Conservation (phyloP, 2,113 vertebrate genomes). For the Nyctibius bracteatus region DNA sequence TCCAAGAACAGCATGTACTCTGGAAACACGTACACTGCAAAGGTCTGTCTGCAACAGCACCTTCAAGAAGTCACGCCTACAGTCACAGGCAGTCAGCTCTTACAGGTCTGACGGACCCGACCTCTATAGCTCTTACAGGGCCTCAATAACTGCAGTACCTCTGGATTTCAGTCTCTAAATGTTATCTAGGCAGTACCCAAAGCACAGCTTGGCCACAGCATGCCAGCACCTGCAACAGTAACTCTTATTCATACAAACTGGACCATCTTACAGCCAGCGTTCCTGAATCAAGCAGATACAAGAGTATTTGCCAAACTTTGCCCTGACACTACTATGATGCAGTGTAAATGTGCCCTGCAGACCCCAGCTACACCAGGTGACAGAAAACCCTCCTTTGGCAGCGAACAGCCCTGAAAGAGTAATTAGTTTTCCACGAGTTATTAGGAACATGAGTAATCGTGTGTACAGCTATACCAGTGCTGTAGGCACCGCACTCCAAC, state of each 20-base stretch:
- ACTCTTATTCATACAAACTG: not conserved
- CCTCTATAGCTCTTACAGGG: accelerated
- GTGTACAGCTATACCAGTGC: not conserved
- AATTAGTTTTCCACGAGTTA: not conserved
- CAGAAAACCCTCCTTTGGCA: not conserved
- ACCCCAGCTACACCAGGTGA: not conserved
- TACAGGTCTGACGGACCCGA: accelerated
- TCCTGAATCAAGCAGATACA: not conserved
- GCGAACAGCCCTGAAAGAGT: not conserved
- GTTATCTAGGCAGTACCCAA: accelerated
- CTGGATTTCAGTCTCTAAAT: not conserved
- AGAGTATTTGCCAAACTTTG: not conserved
- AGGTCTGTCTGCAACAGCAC: not conserved
- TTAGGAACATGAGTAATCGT: not conserved
- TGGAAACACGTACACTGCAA: not conserved
- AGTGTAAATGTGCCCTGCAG: not conserved
- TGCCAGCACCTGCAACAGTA: not conserved
- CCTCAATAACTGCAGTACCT: not conserved
- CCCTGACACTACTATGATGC: not conserved
- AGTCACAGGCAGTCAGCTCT: not conserved
- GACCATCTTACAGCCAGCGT: not conserved
- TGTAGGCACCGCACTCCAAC: accelerated
- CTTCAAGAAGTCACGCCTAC: not conserved
- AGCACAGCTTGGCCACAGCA: not conserved
- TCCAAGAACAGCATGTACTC: not conserved